Evolutionary conservation across 2,797 vertebrate genomes (phyloP).

Genomic region (Notolepis coatsorum): DNA sequence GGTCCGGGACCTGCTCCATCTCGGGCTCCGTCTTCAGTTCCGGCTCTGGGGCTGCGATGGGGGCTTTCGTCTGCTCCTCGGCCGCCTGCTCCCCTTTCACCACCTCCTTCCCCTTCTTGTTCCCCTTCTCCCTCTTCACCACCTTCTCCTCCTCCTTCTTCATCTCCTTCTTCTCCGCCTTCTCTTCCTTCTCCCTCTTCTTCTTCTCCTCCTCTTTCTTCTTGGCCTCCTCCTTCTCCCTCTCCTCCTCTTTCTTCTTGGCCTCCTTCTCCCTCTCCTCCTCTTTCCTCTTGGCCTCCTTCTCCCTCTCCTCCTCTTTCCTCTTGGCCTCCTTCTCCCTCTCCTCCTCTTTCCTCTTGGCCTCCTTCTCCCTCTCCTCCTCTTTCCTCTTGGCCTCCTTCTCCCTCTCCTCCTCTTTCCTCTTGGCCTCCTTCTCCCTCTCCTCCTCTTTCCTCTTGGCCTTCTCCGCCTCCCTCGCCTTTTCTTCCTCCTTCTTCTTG

Average conservation of each 20-base stretch:
- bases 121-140: neutral
- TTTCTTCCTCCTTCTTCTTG: neutral
- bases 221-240: slow-evolving; percentile 41
- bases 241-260: slow-evolving; percentile 31
- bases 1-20: slow-evolving; percentile 81
- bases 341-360: slow-evolving; percentile 19
- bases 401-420: slow-evolving; percentile 52
- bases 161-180: neutral
- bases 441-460: slow-evolving; percentile 8
- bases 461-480: neutral
- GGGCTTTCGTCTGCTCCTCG: slow-evolving; percentile 85
- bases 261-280: slow-evolving; percentile 37
- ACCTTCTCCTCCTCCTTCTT: neutral
- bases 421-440: neutral
- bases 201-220: slow-evolving; percentile 43
- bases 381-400: slow-evolving; percentile 46
- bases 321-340: slow-evolving; percentile 35
- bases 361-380: slow-evolving; percentile 51
- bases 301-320: slow-evolving; percentile 49
- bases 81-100: neutral
- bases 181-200: neutral
- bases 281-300: slow-evolving; percentile 32
- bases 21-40: slow-evolving; percentile 88
- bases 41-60: slow-evolving; percentile 92
- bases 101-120: neutral